phyloP scores from a whole-genome alignment of 2,797 vertebrate genomes.

The Lagorchestes hirsutus region DNA sequence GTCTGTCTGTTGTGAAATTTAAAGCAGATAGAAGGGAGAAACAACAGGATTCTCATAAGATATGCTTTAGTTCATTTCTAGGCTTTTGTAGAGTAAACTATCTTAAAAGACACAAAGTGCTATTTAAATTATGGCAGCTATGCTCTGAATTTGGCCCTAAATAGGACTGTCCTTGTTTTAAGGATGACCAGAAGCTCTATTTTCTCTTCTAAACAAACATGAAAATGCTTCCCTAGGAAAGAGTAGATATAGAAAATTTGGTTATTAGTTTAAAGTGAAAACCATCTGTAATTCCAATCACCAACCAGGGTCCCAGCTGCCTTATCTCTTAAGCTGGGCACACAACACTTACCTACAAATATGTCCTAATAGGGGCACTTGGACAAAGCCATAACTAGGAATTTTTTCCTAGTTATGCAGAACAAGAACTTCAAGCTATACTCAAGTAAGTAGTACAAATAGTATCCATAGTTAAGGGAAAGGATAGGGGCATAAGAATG shows the following conservation, averaged over 20 bases:
- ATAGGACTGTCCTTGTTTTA: constrained; percentile 6
- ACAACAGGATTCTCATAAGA: constrained; percentile 14
- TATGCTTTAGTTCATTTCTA: constrained; percentile 25
- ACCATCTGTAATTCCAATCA: not conserved
- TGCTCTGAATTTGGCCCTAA: constrained; percentile 22
- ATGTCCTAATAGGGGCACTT: not conserved
- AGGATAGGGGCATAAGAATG: not conserved
- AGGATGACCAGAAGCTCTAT: constrained; percentile 28
- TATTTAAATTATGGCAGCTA: not conserved
- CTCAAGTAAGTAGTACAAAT: not conserved
- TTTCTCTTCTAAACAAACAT: constrained; percentile 33
- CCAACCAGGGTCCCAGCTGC: not conserved
- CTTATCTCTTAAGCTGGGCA: not conserved
- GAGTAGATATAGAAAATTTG: not conserved
- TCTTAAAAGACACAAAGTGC: constrained; percentile 23
- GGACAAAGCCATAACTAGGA: not conserved
- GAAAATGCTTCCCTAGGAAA: not conserved
- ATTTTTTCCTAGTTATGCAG: not conserved
- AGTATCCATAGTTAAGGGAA: not conserved
- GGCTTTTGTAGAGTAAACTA: constrained; percentile 24
- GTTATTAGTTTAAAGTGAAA: not conserved
- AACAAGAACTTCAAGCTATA: not conserved
- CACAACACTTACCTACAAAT: not conserved
- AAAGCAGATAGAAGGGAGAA: constrained; percentile 27
- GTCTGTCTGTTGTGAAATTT: constrained; percentile 7